Evolutionary conservation across 1,140 invertebrate species (phyloP), one percentile per base, ranked within the genome.

Genomic region (Diorhabda sublineata): DNA sequence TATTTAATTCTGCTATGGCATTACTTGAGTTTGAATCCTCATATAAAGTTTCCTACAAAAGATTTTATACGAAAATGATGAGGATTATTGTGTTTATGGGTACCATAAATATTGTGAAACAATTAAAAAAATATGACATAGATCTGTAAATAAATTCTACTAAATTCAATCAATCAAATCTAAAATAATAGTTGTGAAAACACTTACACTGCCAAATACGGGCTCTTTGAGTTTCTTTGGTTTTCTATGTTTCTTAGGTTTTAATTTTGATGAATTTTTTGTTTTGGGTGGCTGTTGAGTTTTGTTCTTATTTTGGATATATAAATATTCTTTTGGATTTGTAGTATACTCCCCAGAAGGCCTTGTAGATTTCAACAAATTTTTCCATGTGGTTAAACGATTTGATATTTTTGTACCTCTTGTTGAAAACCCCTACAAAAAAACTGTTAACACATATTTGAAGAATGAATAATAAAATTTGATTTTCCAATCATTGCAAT

Each of bases 1-100:
- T 68, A 64, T 70, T 59, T 41, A 7, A 43, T 43, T 65, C 47
- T 7, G 42, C 42, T 11, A 41, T 64, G 26, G 6, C 43, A 61
- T 68, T 61, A 57, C 26, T 69, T 26, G 64, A 41, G 67, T 65
- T 65, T 61, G 44, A 83, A 72, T 84, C 81, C 74, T 85, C 81
- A 75, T 82, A 81, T 69, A 70, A 56, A 56, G 6, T 56, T 60
- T 26, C 42, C 58, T 60, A 60, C 7, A 60, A 60, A 60, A 7
- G 26, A 11, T 42, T n/a, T 26, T 60, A 6, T 26, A 26, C 2
- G n/a, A 3, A 52, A 52, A n/a, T 52, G 6, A 52, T 3, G 47
- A 52, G 6, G 6, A 52, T 8, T 52, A 8, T n/a, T 4, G n/a
- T 52, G n/a, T 6, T 3, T 52, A 52, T 52, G 47, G 47, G 6